Evolutionary conservation across 2,797 vertebrate species (phyloP).

Genomic region (Sardinella longiceps): DNA sequence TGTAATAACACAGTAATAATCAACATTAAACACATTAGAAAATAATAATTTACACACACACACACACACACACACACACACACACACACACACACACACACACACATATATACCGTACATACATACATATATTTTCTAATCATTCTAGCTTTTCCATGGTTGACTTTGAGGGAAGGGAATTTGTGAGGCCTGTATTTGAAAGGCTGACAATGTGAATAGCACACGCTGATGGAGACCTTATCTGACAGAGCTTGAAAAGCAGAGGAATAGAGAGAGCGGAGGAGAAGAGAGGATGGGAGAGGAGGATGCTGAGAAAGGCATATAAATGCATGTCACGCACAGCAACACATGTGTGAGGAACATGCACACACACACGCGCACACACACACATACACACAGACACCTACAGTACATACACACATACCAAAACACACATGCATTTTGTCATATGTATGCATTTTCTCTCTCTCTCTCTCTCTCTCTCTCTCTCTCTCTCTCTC

Average conservation of each 20-base stretch:
- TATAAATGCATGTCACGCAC: background rate
- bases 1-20: background rate
- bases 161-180: background rate
- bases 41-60: too few species aligned
- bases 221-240: background rate
- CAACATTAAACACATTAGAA: too few species aligned
- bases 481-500: background rate
- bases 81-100: too few species aligned
- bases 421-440: background rate
- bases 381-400: background rate
- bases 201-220: background rate
- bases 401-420: too few species aligned
- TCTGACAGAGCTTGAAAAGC: background rate
- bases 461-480: background rate
- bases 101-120: too few species aligned
- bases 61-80: too few species aligned
- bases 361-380: constrained; percentile 4
- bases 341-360: background rate
- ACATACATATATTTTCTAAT: background rate
- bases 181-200: background rate
- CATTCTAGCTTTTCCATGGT: background rate
- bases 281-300: background rate
- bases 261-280: background rate
- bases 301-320: background rate
- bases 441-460: too few species aligned